These are phyloP conservation scores for Sylvietta virens DNA, from an alignment of 2,113 vertebrate species.

Conservation along the genomic window DNA sequence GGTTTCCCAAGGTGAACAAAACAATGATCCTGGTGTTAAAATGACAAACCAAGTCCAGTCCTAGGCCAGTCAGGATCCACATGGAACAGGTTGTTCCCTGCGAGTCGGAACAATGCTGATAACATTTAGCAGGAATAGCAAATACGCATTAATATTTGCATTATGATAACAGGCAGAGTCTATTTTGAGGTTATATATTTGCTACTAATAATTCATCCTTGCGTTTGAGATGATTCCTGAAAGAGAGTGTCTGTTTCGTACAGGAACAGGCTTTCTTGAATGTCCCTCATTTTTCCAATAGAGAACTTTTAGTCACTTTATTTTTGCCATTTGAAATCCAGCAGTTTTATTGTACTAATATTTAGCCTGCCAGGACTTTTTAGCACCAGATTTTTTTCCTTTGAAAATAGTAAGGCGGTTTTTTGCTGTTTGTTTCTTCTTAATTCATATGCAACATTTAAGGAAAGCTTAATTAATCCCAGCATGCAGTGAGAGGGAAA, in stretches of 20 bases:
- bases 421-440: not conserved
- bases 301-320: not conserved
- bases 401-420: not conserved
- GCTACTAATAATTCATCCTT: constrained; percentile 23
- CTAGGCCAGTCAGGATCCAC: not conserved
- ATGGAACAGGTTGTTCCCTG: constrained; percentile 45
- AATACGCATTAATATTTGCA: constrained; percentile 17
- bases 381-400: not conserved
- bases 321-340: not conserved
- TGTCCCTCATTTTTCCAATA: not conserved
- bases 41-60: constrained; percentile 8
- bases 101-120: constrained; percentile 14
- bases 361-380: not conserved
- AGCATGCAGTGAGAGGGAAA: not conserved
- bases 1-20: constrained; percentile 31
- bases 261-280: not conserved
- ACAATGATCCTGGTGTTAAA: not conserved
- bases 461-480: constrained; percentile 26
- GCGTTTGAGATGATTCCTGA: not conserved
- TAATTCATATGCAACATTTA: not conserved
- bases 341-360: not conserved
- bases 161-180: constrained; percentile 39
- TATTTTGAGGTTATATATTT: constrained; percentile 3
- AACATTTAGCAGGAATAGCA: constrained; percentile 50
- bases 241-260: not conserved